Evolutionary conservation across 2,113 vertebrate genomes (phyloP).

Genomic region (Pleuronectes platessa): DNA sequence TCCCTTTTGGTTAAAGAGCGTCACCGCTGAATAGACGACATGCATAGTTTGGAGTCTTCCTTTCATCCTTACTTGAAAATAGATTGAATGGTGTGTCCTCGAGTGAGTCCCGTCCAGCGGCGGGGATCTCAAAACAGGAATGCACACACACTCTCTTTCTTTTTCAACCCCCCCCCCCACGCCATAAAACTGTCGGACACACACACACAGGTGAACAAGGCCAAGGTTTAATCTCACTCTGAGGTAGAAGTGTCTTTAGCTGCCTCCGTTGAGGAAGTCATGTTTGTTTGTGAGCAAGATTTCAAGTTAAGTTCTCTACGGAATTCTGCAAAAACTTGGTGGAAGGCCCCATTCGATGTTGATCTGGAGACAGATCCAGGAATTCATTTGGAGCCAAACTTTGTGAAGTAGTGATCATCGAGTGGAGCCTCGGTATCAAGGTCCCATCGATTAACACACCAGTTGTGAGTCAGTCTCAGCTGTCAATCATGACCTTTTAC

Average conservation of each 20-base stretch:
- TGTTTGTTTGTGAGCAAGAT: no score
- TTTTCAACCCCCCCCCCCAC: neutral
- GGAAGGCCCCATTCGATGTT: no score
- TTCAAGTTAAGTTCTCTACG: no score
- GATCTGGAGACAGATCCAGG: no score
- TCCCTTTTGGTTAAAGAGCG: conserved; percentile 69
- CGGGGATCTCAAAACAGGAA: conserved; percentile 16
- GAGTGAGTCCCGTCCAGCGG: conserved; percentile 66
- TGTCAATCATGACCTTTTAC: no score
- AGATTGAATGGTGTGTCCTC: conserved; percentile 76
- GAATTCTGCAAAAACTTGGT: no score
- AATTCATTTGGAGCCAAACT: no score
- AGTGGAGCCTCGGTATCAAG: no score
- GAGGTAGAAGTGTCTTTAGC: neutral
- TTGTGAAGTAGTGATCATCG: no score
- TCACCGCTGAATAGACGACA: conserved; percentile 77
- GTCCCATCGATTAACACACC: no score
- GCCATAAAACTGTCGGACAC: neutral
- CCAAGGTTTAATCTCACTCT: neutral
- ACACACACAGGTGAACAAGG: conserved; percentile 24
- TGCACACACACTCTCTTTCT: neutral
- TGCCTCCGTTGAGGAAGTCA: no score
- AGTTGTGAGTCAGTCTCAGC: no score
- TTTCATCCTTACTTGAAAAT: conserved; percentile 80
- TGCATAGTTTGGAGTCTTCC: conserved; percentile 79